phyloP scores from a whole-genome alignment of 2,797 vertebrate genomes.

The Limosa lapponica region DNA sequence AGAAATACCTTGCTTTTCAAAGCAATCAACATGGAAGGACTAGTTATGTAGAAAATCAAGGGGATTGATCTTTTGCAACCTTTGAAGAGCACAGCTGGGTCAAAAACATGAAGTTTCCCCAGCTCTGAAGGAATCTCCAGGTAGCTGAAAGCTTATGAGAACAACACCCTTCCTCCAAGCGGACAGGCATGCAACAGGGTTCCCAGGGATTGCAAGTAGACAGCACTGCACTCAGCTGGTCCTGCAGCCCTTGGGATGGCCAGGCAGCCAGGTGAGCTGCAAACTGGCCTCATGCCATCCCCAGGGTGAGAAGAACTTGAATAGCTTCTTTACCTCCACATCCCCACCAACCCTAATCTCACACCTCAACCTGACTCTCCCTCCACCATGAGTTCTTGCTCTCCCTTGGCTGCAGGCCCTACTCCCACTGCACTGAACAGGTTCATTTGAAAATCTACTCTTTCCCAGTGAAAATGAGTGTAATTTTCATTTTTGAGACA shows the following conservation, averaged over 20 bases:
- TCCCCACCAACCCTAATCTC: background rate
- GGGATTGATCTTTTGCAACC: background rate
- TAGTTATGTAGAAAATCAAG: background rate
- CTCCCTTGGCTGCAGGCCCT: background rate
- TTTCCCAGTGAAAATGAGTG: background rate
- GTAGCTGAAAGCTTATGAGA: background rate
- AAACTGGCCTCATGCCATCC: background rate
- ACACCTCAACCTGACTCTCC: rapidly evolving
- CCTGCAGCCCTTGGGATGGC: background rate
- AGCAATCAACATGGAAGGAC: background rate
- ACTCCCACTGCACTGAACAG: background rate
- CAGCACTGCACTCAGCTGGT: background rate
- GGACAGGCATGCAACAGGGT: background rate
- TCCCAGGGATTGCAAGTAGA: background rate
- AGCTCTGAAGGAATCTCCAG: background rate
- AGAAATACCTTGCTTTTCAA: background rate
- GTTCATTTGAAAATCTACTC: background rate
- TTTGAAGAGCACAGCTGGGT: background rate
- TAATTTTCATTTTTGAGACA: background rate
- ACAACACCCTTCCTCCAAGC: background rate
- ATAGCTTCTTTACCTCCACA: background rate
- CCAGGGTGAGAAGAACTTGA: background rate
- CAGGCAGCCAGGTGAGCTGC: background rate
- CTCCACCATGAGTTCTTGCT: rapidly evolving
- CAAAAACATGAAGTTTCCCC: background rate